Evolutionary conservation across 2,797 vertebrate genomes (phyloP).

Genomic region (Threskiornis aethiopicus): DNA sequence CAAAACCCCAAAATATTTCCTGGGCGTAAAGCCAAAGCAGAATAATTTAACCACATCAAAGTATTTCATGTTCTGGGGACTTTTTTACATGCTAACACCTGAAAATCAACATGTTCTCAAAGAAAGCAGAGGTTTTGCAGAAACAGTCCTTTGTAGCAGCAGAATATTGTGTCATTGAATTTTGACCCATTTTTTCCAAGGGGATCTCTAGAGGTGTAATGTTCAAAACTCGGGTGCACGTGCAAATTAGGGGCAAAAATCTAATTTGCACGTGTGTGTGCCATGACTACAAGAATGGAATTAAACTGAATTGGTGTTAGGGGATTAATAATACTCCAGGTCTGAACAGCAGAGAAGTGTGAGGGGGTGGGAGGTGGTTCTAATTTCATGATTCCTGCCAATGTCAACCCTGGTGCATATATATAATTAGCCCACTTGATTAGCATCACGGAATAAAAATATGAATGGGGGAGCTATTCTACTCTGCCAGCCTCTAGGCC

Average conservation of each 20-base stretch:
- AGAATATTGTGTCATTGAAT: background rate
- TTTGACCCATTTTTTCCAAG: background rate
- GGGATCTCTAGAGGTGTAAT: background rate
- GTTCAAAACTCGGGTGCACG: background rate
- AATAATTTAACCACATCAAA: background rate
- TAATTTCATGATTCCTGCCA: background rate
- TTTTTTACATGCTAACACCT: background rate
- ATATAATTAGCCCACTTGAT: background rate
- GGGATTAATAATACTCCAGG: background rate
- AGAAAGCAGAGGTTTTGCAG: background rate
- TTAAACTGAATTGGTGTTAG: background rate
- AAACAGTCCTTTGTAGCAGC: background rate
- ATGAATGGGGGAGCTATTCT: background rate
- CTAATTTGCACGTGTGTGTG: background rate
- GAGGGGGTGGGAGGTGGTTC: slow-evolving; percentile 1
- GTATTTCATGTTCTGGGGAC: background rate
- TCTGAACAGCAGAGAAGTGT: background rate
- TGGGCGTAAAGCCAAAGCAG: background rate
- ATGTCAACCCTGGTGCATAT: background rate
- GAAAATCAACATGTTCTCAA: background rate
- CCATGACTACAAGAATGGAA: background rate
- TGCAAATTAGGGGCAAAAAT: background rate
- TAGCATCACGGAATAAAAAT: background rate
- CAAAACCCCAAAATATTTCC: background rate
- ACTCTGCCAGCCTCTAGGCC: background rate